Evolutionary conservation across 2,113 vertebrate species (phyloP).

Genomic region (Hylia prasina): DNA sequence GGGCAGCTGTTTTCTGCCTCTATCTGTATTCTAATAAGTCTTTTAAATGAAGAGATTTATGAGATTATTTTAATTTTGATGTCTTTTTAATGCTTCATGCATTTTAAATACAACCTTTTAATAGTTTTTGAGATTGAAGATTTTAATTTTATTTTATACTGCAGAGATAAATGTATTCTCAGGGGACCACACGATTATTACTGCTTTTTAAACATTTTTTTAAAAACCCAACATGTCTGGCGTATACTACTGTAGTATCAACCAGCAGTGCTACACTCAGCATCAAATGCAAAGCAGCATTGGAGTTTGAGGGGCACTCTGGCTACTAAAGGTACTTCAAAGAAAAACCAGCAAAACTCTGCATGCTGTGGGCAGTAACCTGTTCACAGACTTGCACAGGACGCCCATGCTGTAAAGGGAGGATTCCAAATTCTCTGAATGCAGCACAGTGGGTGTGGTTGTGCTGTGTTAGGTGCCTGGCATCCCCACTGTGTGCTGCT

Average conservation of each 20-base stretch:
- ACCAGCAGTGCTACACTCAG: neutral
- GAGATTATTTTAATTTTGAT: slow-evolving; percentile 86
- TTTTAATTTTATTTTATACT: slow-evolving; percentile 80
- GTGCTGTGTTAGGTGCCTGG: neutral
- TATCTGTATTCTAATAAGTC: slow-evolving; percentile 82
- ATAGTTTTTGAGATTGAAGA: slow-evolving; percentile 80
- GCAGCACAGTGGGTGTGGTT: neutral
- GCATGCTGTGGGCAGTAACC: neutral
- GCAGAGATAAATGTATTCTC: slow-evolving; percentile 83
- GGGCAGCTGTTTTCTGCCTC: slow-evolving; percentile 73
- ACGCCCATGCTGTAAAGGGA: neutral
- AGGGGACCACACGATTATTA: slow-evolving; percentile 84
- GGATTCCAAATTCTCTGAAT: neutral
- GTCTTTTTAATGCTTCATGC: slow-evolving; percentile 84
- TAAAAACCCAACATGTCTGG: slow-evolving; percentile 15
- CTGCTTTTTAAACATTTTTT: slow-evolving; percentile 25
- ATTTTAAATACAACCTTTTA: slow-evolving; percentile 84
- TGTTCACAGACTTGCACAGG: neutral
- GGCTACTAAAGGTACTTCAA: neutral
- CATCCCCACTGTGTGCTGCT: neutral
- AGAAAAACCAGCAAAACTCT: neutral
- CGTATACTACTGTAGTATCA: neutral
- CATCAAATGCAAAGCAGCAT: neutral
- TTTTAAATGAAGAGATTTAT: slow-evolving; percentile 81
- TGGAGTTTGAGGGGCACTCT: neutral